Evolutionary conservation across 1,140 invertebrate genomes (phyloP).

Genomic region (Geopemphigus sp.): DNA sequence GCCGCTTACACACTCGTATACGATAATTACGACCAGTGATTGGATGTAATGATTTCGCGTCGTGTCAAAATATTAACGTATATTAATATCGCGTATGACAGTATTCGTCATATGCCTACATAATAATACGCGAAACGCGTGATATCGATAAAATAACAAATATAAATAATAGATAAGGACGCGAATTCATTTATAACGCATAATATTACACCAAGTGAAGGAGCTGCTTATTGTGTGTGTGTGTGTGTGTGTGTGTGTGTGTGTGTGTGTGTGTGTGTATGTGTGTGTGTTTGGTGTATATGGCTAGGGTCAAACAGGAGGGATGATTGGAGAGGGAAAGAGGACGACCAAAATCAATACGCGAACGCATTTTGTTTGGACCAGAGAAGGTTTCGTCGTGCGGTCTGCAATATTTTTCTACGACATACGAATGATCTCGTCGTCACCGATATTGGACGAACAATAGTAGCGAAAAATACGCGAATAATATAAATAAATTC

Average conservation of each 20-base stretch:
- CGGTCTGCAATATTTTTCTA: conserved; percentile 16
- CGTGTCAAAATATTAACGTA: background rate
- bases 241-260: background rate
- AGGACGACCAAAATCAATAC: conserved; percentile 43
- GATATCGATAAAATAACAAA: background rate
- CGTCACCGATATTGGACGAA: background rate
- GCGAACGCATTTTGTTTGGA: conserved; percentile 13
- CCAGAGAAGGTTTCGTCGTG: conserved; percentile 19
- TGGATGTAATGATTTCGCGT: background rate
- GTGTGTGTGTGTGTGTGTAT: background rate
- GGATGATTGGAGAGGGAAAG: conserved; percentile 19
- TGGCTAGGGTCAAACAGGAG: conserved; percentile 24
- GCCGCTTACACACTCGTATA: too few relatives aligned
- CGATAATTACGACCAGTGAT: too few relatives aligned
- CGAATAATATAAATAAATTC: too few relatives aligned
- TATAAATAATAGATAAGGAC: background rate
- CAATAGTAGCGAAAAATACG: too few relatives aligned
- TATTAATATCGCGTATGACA: background rate
- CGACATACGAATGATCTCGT: background rate
- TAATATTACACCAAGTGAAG: background rate
- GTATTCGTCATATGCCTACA: background rate
- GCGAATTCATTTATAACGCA: background rate
- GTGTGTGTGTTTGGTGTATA: background rate
- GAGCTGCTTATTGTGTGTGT: background rate
- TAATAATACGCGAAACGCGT: too few relatives aligned